A percentile compares a stretch with the other conserved stretches of the same genome.
Evolutionary conservation across 1,140 invertebrate genomes (phyloP).

Genomic region (Acyrthosiphon pisum): DNA sequence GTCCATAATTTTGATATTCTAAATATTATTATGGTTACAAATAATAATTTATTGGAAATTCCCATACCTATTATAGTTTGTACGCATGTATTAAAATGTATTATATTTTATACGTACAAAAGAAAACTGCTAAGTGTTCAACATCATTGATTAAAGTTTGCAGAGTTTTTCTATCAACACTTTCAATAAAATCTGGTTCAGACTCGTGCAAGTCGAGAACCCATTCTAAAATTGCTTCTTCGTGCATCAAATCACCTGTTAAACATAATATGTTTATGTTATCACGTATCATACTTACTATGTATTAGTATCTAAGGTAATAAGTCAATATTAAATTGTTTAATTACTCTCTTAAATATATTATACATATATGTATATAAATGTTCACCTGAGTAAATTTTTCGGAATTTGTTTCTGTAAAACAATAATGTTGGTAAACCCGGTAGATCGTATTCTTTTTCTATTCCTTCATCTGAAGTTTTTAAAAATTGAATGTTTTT

Average conservation of each 20-base stretch:
- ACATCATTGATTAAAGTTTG: constrained; percentile 88
- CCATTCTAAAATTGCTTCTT: constrained; percentile 90
- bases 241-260: constrained; percentile 85
- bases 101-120: constrained; percentile 75
- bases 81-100: neutral
- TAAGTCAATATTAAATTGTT: neutral
- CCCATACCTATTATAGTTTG: neutral
- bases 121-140: constrained; percentile 90
- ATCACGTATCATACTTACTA: neutral
- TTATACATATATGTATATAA: neutral
- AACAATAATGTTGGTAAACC: constrained; percentile 84
- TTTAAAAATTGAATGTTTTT: constrained; percentile 93
- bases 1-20: neutral
- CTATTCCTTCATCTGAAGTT: constrained; percentile 87
- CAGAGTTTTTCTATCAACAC: constrained; percentile 87
- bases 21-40: neutral
- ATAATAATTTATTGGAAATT: neutral
- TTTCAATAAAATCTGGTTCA: constrained; percentile 88
- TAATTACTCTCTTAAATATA: too few relatives aligned
- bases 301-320: neutral
- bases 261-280: neutral
- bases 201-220: constrained; percentile 83
- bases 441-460: constrained; percentile 87
- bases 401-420: constrained; percentile 88
- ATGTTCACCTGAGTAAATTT: constrained; percentile 74